Conservation (phyloP, 2,113 vertebrate species). For the Sturnus vulgaris region DNA sequence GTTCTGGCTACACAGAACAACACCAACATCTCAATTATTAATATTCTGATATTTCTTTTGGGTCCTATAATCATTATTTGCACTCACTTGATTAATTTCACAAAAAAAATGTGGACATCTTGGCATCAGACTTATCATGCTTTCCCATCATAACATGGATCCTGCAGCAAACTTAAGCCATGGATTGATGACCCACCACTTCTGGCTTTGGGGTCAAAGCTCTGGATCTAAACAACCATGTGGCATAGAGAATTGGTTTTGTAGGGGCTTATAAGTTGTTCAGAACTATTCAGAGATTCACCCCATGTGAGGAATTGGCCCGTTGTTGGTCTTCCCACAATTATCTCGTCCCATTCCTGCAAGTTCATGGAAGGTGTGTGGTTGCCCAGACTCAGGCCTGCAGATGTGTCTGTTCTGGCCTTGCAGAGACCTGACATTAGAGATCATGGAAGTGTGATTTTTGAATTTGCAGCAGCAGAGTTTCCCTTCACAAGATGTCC, state of each 20-base stretch:
- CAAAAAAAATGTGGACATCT: not conserved
- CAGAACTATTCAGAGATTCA: not conserved
- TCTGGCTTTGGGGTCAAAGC: not conserved
- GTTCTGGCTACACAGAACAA: not conserved
- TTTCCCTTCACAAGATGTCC: not conserved
- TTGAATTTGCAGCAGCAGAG: not conserved
- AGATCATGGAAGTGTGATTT: accelerated
- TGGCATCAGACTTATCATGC: not conserved
- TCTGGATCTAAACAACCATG: not conserved
- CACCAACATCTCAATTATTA: not conserved
- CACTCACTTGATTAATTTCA: not conserved
- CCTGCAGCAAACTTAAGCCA: not conserved
- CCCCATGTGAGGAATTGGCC: not conserved
- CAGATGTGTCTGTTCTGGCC: not conserved
- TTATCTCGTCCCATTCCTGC: not conserved
- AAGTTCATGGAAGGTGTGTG: not conserved
- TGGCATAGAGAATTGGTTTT: not conserved
- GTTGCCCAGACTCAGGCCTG: not conserved
- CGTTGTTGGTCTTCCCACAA: not conserved
- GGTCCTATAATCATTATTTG: not conserved
- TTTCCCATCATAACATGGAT: not conserved
- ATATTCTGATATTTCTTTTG: not conserved
- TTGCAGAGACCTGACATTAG: not conserved
- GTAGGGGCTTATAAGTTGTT: not conserved
- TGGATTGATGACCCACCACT: not conserved